These are phyloP conservation scores for Anthoscopus minutus DNA, from an alignment of 2,113 vertebrate genomes.

Conservation along the genomic window DNA sequence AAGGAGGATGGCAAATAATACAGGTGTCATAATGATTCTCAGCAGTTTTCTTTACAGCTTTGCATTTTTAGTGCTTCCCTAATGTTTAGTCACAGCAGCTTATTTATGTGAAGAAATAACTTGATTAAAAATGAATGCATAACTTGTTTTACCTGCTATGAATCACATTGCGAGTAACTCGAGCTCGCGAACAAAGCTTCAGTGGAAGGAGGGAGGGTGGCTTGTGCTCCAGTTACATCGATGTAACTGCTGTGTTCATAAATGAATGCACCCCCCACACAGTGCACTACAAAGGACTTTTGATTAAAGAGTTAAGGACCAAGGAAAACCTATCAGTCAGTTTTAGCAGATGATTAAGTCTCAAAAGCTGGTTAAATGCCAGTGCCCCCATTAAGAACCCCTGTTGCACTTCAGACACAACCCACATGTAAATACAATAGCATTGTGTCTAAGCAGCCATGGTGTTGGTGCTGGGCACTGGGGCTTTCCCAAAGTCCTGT, in stretches of 20 bases:
- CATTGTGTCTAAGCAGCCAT: not conserved
- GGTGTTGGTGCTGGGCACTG: not conserved
- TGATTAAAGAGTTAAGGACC: slow-evolving; percentile 15
- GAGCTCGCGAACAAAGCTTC: not conserved
- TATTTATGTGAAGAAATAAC: slow-evolving; percentile 61
- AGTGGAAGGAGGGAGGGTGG: not conserved
- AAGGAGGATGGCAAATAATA: not conserved
- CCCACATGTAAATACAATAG: not conserved
- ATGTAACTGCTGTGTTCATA: not conserved
- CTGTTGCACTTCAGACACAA: not conserved
- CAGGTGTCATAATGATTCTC: slow-evolving; percentile 22
- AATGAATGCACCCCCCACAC: not conserved
- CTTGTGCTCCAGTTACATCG: not conserved
- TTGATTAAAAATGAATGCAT: slow-evolving; percentile 61
- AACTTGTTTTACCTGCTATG: slow-evolving; percentile 45
- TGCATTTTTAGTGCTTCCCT: slow-evolving; percentile 49
- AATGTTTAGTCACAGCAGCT: slow-evolving; percentile 43
- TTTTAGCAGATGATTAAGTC: not conserved
- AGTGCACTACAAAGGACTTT: not conserved
- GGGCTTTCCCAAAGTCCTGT: not conserved
- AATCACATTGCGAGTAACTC: slow-evolving; percentile 13
- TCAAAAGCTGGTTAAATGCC: slow-evolving; percentile 7
- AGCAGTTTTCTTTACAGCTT: slow-evolving; percentile 51
- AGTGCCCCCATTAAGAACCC: not conserved
- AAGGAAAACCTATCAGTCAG: not conserved